phyloP scores from a whole-genome alignment of 2,113 vertebrate genomes.

The Trachemys scripta region DNA sequence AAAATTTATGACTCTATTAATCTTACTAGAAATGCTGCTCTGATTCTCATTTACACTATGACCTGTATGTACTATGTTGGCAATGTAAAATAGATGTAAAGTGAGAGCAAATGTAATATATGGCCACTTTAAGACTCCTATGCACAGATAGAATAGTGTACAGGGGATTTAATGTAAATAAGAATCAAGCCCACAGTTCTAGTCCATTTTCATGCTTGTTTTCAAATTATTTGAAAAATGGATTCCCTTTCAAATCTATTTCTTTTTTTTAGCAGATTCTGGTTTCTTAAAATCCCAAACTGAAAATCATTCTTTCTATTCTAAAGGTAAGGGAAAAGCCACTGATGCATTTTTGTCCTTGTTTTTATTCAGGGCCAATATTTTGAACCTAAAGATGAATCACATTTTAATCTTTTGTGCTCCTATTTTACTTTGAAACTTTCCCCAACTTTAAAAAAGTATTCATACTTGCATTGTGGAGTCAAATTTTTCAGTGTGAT shows the following conservation, averaged over 20 bases:
- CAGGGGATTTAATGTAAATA: background rate
- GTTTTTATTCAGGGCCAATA: conserved; percentile 51
- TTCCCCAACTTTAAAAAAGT: conserved; percentile 51
- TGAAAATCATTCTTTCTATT: conserved; percentile 14
- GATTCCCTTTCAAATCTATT: background rate
- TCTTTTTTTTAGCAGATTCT: background rate
- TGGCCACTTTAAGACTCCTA: background rate
- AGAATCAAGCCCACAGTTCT: background rate
- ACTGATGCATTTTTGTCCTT: background rate
- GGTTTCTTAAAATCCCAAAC: background rate
- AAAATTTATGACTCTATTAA: background rate
- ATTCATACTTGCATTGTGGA: conserved; percentile 49
- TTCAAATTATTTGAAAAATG: background rate
- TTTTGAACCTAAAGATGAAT: conserved; percentile 54
- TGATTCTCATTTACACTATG: conserved; percentile 17
- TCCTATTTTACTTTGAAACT: conserved; percentile 44
- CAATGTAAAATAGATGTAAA: background rate
- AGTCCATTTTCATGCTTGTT: background rate
- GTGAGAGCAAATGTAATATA: background rate
- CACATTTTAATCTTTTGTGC: conserved; percentile 43
- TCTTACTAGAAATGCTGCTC: conserved; percentile 10
- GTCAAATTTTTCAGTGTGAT: conserved; percentile 66
- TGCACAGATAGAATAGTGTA: background rate
- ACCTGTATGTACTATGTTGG: conserved; percentile 7
- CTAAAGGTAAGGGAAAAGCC: conserved; percentile 7